phyloP scores from a whole-genome alignment of 2,113 vertebrate genomes.

The Phaethon lepturus region DNA sequence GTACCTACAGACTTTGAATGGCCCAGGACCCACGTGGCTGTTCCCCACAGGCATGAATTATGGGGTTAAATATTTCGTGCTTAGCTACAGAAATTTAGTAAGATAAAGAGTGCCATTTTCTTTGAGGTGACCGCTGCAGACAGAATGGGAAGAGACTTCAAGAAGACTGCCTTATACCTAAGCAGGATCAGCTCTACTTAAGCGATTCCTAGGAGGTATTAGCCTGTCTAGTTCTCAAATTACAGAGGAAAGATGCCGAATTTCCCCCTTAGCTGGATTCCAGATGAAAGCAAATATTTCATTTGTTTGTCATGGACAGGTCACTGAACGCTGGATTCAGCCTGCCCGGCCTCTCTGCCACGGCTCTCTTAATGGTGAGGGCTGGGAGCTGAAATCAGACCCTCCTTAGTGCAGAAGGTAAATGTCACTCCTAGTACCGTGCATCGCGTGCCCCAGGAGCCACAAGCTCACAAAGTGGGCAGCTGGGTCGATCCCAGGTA shows the following conservation, averaged over 20 bases:
- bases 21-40: background rate
- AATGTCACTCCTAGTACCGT: background rate
- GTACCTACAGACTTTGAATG: background rate
- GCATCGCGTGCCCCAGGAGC: accelerated
- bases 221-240: background rate
- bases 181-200: background rate
- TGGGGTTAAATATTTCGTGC: background rate
- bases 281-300: background rate
- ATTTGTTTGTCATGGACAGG: background rate
- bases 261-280: background rate
- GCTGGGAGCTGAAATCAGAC: background rate
- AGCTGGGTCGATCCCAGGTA: background rate
- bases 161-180: background rate
- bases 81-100: background rate
- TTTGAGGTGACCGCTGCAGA: background rate
- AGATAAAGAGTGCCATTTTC: background rate
- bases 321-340: background rate
- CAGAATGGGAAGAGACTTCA: background rate
- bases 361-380: background rate
- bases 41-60: background rate
- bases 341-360: background rate
- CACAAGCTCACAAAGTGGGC: background rate
- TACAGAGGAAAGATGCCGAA: background rate
- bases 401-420: background rate
- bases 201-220: background rate